Evolutionary conservation across 2,113 vertebrate species (phyloP), one percentile per base, ranked within the genome.

Genomic region (Actenoides hombroni): DNA sequence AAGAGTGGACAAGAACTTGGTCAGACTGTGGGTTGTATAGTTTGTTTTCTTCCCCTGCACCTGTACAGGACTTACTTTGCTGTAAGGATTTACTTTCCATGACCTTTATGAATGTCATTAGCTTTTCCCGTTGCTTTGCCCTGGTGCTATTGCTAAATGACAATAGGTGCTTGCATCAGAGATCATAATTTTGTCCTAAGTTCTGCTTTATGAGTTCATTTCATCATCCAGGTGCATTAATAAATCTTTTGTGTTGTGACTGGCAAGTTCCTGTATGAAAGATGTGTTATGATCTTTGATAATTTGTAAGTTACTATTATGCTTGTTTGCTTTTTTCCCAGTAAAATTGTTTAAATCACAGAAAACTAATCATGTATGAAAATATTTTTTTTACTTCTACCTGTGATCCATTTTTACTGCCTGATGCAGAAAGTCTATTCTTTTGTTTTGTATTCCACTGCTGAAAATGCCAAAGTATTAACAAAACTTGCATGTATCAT

Each of bases 401-500:
- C 14, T 51, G 26, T 5, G 4, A 75, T 71, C 17, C 1, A 3
- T 0, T 68, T 80, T 64, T 82, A 59, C 14, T 75, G 39, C 46
- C 18, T 56, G 49, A 33, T 73, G 28, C 39, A 65, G 21, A 39
- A 78, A 33, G 57, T 64, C 35, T 91, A 24, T 83, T 94, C 86
- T 54, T n/a, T 81, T 74, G 11, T 24, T 59, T 92, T 90, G 17
- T 87, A 24, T 79, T 71, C 54, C 3, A 14, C 31, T 73, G 40
- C 29, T 94, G 70, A 64, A 91, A 85, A 90, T 83, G 82, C 42
- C 39, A 13, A 84, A 95, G 33, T 75, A 71, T 79, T 94, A 75
- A 71, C 91, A 61, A 67, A 56, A 71, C 20, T 70, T 92, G 13
- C 21, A 5, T 13, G 16, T 89, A 59, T 91, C 26, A 53, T 67